Evolutionary conservation across 1,140 invertebrate genomes (phyloP), one percentile per base, ranked within the genome.

Genomic region (Drosophila virilis): DNA sequence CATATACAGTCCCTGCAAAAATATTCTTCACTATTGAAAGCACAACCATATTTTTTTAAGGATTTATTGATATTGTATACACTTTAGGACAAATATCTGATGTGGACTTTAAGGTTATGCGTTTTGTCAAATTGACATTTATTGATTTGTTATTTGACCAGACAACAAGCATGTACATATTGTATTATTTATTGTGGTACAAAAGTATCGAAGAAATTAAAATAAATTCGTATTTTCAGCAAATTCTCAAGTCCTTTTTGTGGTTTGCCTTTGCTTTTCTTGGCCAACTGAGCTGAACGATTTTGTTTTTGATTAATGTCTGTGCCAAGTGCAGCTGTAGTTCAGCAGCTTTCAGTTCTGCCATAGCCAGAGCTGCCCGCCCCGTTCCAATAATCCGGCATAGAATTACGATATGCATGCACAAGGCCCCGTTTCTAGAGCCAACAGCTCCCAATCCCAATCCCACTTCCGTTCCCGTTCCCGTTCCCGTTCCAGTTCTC

Each of bases 291-390:
- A 52, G 33, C 33, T 52, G 33, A 42, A 55, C 42, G 42, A 43
- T 45, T 42, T 70, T 52, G 48, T 64, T 48, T 69, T 72, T 83
- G 76, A 82, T 82, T 82, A 82, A 82, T 79, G 80, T 67, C 48
- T 54, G 40, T 43, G 70, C 55, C 70, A 74, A 74, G 64, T 78
- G 64, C 67, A 78, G 52, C 50, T 50, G 43, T 22, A 52, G 50
- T 12, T 9, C 10, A 50, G 48, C 22, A 28, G 46, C 22, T 32
- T 12, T 43, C 40, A 50, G 9, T 22, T 1, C 12, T 7, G 28
- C 28, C 48, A 32, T n/a, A 33, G 12, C 17, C 46, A 28, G 22
- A 50, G 22, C n/a, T 42, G 40, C 40, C 40, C 40, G n/a, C 6
- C 33, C 17, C 15, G 35, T 17, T 22, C 22, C 38, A 59, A 59